These are phyloP conservation scores for Hydractinia symbiolongicarpus DNA, from an alignment of 30 jellyfish, hydroid and myxozoan species.

Conservation along the genomic window DNA sequence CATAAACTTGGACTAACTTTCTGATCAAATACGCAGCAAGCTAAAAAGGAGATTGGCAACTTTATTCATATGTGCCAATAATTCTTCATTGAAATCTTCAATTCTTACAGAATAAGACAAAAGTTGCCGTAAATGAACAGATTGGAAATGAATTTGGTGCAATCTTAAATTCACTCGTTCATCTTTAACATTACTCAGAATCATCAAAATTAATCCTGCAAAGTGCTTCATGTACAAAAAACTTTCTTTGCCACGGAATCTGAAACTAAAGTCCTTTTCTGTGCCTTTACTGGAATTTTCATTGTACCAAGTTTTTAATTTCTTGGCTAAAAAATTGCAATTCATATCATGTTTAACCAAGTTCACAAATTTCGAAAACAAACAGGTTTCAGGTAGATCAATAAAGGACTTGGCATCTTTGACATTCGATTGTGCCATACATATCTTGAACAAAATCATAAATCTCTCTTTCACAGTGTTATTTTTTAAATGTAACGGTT, in stretches of 20 bases:
- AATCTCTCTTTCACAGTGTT: neutral
- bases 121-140: neutral
- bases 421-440: neutral
- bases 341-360: neutral
- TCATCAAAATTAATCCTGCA: neutral
- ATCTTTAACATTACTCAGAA: neutral
- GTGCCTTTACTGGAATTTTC: neutral
- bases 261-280: neutral
- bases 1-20: neutral
- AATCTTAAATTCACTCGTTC: neutral
- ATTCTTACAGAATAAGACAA: neutral
- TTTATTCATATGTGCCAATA: neutral
- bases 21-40: neutral
- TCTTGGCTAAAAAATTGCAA: neutral
- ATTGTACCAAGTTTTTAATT: neutral
- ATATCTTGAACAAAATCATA: neutral
- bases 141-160: neutral
- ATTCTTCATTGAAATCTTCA: neutral
- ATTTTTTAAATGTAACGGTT: neutral
- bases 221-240: neutral
- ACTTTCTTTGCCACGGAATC: neutral
- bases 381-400: neutral
- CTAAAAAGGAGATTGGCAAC: neutral
- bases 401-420: neutral
- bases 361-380: neutral